Percentiles rank a stretch among this genome's conserved stretches.
phyloP scores from a whole-genome alignment of 2,113 vertebrate species.

The Toxostoma redivivum region DNA sequence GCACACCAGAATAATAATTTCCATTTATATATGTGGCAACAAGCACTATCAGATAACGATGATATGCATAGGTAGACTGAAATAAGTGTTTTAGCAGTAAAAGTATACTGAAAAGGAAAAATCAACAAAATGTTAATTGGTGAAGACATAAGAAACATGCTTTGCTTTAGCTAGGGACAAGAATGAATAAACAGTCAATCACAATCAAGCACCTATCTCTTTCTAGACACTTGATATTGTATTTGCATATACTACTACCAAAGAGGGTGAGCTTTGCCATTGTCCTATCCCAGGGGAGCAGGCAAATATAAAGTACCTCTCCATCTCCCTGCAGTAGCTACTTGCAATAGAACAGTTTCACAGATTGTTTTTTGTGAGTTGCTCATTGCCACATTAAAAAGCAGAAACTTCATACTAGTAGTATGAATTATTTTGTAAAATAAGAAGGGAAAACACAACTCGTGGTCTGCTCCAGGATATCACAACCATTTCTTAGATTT shows the following conservation, averaged over 20 bases:
- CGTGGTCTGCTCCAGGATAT: not conserved
- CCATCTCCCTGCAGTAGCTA: not conserved
- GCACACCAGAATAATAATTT: not conserved
- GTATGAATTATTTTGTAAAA: not conserved
- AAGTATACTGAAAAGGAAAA: not conserved
- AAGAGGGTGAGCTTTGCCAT: not conserved
- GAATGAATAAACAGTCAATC: not conserved
- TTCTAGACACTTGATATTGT: not conserved
- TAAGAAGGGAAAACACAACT: not conserved
- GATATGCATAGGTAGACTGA: not conserved
- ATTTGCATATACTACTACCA: not conserved
- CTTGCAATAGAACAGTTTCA: not conserved
- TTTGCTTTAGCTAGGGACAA: not conserved
- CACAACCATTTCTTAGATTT: not conserved
- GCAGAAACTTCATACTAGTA: not conserved
- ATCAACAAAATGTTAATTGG: not conserved
- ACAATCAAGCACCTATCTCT: not conserved
- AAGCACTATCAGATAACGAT: not conserved
- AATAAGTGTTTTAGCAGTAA: not conserved
- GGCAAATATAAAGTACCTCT: not conserved
- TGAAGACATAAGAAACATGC: not conserved
- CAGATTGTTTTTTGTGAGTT: not conserved
- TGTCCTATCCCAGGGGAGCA: not conserved
- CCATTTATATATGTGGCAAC: not conserved
- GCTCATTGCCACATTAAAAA: not conserved